These are phyloP conservation scores for Capromys pilorides DNA, from an alignment of 2,797 vertebrate species.

Conservation along the genomic window DNA sequence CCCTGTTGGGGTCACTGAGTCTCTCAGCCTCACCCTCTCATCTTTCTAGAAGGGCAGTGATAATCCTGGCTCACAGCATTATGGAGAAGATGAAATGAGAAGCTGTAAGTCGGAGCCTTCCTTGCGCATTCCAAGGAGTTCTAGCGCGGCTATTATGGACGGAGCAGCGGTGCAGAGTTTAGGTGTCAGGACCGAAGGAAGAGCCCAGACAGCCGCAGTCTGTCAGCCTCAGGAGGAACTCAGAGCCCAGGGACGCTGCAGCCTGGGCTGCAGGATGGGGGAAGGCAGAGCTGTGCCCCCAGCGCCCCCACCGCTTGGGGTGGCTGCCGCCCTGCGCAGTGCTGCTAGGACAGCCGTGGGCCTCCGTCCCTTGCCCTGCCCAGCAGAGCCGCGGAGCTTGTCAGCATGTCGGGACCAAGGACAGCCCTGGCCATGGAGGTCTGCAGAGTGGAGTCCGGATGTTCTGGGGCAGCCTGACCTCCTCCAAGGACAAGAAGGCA, in stretches of 20 bases:
- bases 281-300: background rate
- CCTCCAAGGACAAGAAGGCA: background rate
- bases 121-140: slow-evolving; percentile 8
- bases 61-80: slow-evolving; percentile 18
- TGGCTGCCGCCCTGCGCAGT: accelerated
- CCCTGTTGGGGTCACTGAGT: background rate
- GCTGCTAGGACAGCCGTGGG: accelerated
- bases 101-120: slow-evolving; percentile 14
- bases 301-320: background rate
- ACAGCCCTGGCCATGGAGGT: background rate
- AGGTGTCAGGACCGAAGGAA: background rate
- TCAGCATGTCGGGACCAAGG: background rate
- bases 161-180: background rate
- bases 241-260: background rate
- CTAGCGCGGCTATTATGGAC: slow-evolving; percentile 40
- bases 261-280: background rate
- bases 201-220: background rate
- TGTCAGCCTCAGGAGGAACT: background rate
- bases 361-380: background rate
- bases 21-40: slow-evolving; percentile 29
- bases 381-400: background rate
- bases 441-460: background rate
- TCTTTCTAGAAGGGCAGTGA: slow-evolving; percentile 43
- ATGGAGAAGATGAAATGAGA: slow-evolving; percentile 63
- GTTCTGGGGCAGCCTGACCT: background rate